Base-by-base conservation (phyloP, 2,888 invertebrate genomes). In the Drepanosiphum platanoidis region DNA sequence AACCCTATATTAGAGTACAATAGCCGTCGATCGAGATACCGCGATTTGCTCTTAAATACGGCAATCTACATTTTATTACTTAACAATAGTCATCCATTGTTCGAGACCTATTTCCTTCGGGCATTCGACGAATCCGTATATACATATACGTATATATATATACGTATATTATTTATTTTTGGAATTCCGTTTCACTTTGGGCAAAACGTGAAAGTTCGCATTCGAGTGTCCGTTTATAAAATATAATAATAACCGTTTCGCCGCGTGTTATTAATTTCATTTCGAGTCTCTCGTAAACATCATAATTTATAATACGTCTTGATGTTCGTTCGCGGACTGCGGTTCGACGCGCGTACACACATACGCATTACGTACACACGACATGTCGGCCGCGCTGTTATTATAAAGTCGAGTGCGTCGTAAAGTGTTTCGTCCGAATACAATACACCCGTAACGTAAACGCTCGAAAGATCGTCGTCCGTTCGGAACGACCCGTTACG, bases 71-170 rank as follows among this genome's bases (percentile, higher is more conserved):
- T 80, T 80, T 80, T 80, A 70, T 80, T 70, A 71, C 80, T 71
- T 71, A 80, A 80, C 80, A 46, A n/a, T n/a, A 80, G 80, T 70
- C 80, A 22, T 70, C 70, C 80, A 80, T 80, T 80, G 80, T 80
- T 80, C 80, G 34, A 70, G 70, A 71, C 80, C 80, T 30, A 58
- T 70, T 58, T 70, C 70, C 70, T 58, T 52, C 80, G 80, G 70
- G 70, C 52, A 52, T 70, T 27, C 70, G n/a, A 27, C 61, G 9
- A 34, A 68, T 68, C 42, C 46, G n/a, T n/a, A n/a, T n/a, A n/a
- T n/a, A n/a, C n/a, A n/a, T n/a, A n/a, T n/a, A n/a, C n/a, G n/a
- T n/a, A n/a, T n/a, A n/a, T n/a, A n/a, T n/a, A n/a, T n/a, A n/a
- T n/a, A n/a, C n/a, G n/a, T n/a, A 61, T 61, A 78, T 39, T 78